Conservation (phyloP, 2,888 invertebrate species). For the Germaria angustata region DNA sequence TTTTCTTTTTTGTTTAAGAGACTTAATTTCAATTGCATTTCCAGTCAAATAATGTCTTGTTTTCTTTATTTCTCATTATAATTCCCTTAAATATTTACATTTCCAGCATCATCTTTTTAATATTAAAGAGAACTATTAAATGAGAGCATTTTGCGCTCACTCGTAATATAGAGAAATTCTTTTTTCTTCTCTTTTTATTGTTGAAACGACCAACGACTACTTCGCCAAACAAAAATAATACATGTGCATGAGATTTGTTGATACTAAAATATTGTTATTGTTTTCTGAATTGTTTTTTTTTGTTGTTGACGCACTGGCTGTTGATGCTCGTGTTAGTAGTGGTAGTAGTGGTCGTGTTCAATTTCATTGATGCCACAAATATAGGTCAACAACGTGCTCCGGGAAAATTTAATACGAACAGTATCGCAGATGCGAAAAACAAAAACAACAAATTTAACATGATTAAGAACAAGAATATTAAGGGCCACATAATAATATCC, state of each 20-base stretch:
- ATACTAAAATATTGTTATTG: conserved; percentile 25
- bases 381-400: conserved; percentile 78
- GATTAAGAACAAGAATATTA: conserved; percentile 22
- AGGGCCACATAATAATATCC: conserved; percentile 22
- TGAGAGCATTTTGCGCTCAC: conserved; percentile 5
- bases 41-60: not conserved
- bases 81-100: too few relatives aligned
- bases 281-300: not conserved
- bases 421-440: conserved; percentile 41
- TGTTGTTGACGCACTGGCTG: conserved; percentile 17
- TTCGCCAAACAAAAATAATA: conserved; percentile 22
- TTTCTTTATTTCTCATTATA: too few relatives aligned
- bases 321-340: conserved; percentile 40
- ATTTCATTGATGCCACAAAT: conserved; percentile 77
- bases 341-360: conserved; percentile 33
- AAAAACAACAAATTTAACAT: not conserved
- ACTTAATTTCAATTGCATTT: not conserved
- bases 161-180: not conserved
- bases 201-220: conserved; percentile 38
- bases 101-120: not conserved
- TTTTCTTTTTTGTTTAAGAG: conserved; percentile 19
- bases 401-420: conserved; percentile 66
- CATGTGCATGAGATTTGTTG: conserved; percentile 58
- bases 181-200: not conserved
- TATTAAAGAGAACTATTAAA: not conserved